Conservation (phyloP, 2,797 vertebrate genomes). For the Myotis daubentonii region DNA sequence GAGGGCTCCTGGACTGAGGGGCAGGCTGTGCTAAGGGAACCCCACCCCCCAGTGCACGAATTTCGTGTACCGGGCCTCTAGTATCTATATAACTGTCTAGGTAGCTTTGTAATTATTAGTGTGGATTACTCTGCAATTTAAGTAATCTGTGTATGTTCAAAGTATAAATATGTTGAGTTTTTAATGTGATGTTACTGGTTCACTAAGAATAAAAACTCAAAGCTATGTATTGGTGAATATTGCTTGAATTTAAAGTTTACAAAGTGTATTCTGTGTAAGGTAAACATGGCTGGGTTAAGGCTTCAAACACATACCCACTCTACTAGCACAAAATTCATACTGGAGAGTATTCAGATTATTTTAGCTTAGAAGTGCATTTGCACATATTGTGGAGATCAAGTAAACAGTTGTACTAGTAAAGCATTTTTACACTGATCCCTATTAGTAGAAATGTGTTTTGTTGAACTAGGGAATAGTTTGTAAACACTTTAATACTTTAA, state of each 20-base stretch:
- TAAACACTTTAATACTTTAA: conserved; percentile 5
- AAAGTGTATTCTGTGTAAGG: neutral
- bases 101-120: neutral
- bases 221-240: neutral
- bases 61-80: too few relatives aligned
- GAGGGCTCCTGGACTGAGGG: too few relatives aligned
- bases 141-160: neutral
- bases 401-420: neutral
- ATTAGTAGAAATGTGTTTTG: neutral
- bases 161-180: neutral
- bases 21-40: too few relatives aligned
- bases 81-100: neutral
- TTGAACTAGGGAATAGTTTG: neutral
- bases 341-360: neutral
- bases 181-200: neutral
- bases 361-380: neutral
- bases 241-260: neutral
- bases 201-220: neutral
- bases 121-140: neutral
- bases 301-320: neutral
- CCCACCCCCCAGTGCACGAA: too few relatives aligned
- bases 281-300: neutral
- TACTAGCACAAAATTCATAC: neutral
- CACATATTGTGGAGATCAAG: neutral
- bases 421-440: neutral